Evolutionary conservation across 2,113 vertebrate species (phyloP).

Genomic region (Hymenochirus boettgeri): DNA sequence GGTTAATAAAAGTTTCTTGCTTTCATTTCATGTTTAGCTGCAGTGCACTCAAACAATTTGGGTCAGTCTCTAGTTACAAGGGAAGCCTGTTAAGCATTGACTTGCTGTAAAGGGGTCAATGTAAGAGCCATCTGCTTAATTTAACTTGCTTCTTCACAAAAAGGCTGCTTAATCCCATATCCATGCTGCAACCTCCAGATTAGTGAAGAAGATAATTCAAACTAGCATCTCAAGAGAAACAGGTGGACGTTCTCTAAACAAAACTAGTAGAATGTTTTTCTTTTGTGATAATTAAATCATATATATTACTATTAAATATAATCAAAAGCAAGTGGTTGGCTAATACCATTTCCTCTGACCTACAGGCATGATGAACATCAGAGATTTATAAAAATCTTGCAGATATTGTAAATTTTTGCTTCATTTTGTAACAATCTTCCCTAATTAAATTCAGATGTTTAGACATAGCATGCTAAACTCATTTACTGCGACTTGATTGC

Average conservation of each 20-base stretch:
- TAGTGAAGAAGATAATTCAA: constrained; percentile 5
- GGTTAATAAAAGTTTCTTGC: background rate
- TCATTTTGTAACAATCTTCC: constrained; percentile 12
- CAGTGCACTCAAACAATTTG: constrained; percentile 16
- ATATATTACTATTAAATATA: constrained; percentile 37
- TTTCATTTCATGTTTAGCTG: background rate
- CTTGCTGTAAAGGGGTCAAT: constrained; percentile 9
- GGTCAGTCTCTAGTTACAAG: constrained; percentile 10
- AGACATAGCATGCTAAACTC: constrained; percentile 10
- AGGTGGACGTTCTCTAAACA: constrained; percentile 22
- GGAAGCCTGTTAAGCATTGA: constrained; percentile 14
- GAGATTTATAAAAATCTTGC: constrained; percentile 28
- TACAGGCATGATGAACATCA: constrained; percentile 35
- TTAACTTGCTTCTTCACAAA: constrained; percentile 17
- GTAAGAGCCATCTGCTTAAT: constrained; percentile 18
- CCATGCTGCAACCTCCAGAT: constrained; percentile 9
- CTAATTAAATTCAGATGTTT: constrained; percentile 29
- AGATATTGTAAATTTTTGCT: constrained; percentile 19
- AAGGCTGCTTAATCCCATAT: constrained; percentile 18
- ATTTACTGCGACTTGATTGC: constrained; percentile 2
- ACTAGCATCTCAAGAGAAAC: constrained; percentile 25
- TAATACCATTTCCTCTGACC: constrained; percentile 38
- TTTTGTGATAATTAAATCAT: constrained; percentile 35
- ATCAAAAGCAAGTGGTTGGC: constrained; percentile 32
- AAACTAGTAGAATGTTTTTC: constrained; percentile 30